Percentiles rank a stretch among this genome's conserved stretches.
phyloP scores from a whole-genome alignment of 1,140 invertebrate genomes.

The Zaprionus africanus region DNA sequence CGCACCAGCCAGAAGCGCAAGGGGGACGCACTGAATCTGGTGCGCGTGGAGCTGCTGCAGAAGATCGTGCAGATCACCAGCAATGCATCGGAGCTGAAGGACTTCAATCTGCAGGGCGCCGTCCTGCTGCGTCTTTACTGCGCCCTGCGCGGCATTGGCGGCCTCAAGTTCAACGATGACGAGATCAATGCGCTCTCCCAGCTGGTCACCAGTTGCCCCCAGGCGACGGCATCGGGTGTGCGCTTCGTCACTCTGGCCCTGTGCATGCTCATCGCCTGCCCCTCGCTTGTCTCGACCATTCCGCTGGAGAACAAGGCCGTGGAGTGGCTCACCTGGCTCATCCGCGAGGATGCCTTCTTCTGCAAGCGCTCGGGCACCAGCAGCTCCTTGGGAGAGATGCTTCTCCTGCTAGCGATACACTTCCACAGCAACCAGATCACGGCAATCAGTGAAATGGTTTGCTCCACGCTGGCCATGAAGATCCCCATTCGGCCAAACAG shows the following conservation, averaged over 20 bases:
- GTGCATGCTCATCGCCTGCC: slow-evolving; percentile 97
- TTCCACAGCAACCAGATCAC: slow-evolving; percentile 97
- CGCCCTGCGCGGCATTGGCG: slow-evolving; percentile 95
- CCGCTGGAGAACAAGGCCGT: slow-evolving; percentile 95
- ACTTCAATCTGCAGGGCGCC: slow-evolving; percentile 91
- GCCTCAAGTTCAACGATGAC: slow-evolving; percentile 97
- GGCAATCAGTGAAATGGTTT: slow-evolving; percentile 96
- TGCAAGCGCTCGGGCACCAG: slow-evolving; percentile 91
- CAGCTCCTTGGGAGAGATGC: slow-evolving; percentile 97
- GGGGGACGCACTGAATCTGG: slow-evolving; percentile 89
- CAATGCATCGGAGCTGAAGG: slow-evolving; percentile 85
- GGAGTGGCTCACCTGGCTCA: slow-evolving; percentile 97
- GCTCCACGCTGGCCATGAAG: slow-evolving; percentile 97
- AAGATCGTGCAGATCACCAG: slow-evolving; percentile 86
- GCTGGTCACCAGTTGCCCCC: slow-evolving; percentile 94
- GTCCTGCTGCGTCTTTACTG: slow-evolving; percentile 94
- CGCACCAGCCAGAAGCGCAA: slow-evolving; percentile 95
- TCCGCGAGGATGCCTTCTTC: slow-evolving; percentile 94
- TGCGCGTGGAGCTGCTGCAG: slow-evolving; percentile 92
- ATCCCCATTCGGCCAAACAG: slow-evolving; percentile 96
- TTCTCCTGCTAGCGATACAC: slow-evolving; percentile 97
- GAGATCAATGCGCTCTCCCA: slow-evolving; percentile 94
- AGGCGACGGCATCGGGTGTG: slow-evolving; percentile 94
- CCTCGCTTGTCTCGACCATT: slow-evolving; percentile 90
- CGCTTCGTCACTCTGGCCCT: slow-evolving; percentile 96